Evolutionary conservation across 2,113 vertebrate species (phyloP), one percentile per base, ranked within the genome.

Genomic region (Oreocharis arfaki): DNA sequence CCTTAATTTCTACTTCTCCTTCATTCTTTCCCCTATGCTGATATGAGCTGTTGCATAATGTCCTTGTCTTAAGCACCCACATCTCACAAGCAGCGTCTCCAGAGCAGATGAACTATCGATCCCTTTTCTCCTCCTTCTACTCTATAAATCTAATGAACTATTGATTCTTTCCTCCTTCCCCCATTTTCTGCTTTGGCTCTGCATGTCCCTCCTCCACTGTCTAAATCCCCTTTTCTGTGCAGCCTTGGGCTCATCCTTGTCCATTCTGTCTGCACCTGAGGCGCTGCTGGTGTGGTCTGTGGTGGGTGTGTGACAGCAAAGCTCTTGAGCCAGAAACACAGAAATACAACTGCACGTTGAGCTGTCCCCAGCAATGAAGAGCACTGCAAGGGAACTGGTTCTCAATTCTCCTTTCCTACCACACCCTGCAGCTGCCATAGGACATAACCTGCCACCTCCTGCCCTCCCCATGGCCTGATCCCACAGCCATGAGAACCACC

Each of bases 91-190:
- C 44, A 2, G 1, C 21, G 33, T n/a, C 71, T 86, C 55, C 21
- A 23, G 63, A 50, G 69, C 37, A 65, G 71, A 93, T 88, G 78
- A 93, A 80, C 55, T 94, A 96, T 90, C 0, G 64, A 95, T 90
- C 50, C 39, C 41, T 77, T 32, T 75, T 86, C 57, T 93, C 52
- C 55, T 92, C 19, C 68, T 84, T 55, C 64, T 50, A 16, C n/a
- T 55, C 35, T 41, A 39, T 67, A 86, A 46, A 59, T 65, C 50
- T 92, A 84, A 96, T 86, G 82, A 90, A 84, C 71, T 95, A 96
- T 90, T 55, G 93, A 96, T 93, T 87, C 64, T 47, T 61, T 70
- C 47, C 55, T 92, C 35, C 67, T 91, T 46, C 16, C 16, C 42
- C 35, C 20, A 26, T 78, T 67, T 81, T 91, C 57, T 73, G 61